Percentiles rank a stretch among this genome's conserved stretches.
Conservation (phyloP, 2,113 vertebrate genomes). For the Albula glossodonta region DNA sequence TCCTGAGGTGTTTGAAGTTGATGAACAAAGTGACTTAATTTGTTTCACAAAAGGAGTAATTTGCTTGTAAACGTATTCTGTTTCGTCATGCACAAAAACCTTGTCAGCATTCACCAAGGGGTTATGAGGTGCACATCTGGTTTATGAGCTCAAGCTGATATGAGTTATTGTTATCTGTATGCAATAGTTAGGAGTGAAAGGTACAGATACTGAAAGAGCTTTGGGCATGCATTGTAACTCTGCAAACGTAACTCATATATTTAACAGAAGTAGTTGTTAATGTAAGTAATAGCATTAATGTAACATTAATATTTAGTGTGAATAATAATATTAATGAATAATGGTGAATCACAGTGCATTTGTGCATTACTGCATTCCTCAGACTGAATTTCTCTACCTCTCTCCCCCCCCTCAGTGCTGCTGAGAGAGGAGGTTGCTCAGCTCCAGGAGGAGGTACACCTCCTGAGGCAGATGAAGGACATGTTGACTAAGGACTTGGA, state of each 20-base stretch:
- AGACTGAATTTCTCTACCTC: neutral
- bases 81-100: neutral
- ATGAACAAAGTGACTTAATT: neutral
- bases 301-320: no score
- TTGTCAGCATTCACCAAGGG: neutral
- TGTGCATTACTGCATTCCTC: neutral
- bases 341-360: neutral
- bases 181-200: neutral
- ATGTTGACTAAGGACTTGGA: slow-evolving; percentile 95
- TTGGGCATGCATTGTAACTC: no score
- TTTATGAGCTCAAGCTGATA: neutral
- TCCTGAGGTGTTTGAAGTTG: neutral
- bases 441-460: slow-evolving; percentile 96
- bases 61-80: neutral
- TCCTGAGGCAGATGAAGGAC: slow-evolving; percentile 97
- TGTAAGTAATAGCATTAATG: no score
- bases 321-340: no score
- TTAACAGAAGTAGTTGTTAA: no score
- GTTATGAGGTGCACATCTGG: neutral
- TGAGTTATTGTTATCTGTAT: neutral
- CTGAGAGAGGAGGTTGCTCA: slow-evolving; percentile 93
- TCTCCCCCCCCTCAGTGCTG: slow-evolving; percentile 70
- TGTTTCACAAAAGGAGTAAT: neutral
- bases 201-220: neutral
- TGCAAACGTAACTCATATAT: no score